Percentiles rank a stretch among this genome's conserved stretches.
These are phyloP conservation scores for Eurystomus glaucurus DNA, from an alignment of 2,797 vertebrate genomes.

Conservation along the genomic window DNA sequence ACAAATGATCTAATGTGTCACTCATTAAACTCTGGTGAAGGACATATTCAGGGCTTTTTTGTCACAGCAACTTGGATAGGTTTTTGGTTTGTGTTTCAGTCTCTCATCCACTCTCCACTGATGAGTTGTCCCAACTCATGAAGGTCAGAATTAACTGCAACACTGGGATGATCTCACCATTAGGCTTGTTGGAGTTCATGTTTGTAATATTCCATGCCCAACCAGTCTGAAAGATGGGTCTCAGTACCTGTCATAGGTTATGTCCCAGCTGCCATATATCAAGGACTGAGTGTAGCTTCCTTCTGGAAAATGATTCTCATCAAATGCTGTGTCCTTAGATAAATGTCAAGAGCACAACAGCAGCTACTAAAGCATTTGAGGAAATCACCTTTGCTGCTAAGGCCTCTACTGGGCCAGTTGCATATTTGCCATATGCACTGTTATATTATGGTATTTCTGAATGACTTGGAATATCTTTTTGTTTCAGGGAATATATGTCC, in stretches of 20 bases:
- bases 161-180: not conserved
- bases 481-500: slow-evolving; percentile 88
- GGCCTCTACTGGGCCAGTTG: not conserved
- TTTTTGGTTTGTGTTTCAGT: slow-evolving; percentile 1
- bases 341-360: not conserved
- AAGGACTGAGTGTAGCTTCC: not conserved
- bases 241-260: not conserved
- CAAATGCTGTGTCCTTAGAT: not conserved
- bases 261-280: not conserved
- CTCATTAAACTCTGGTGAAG: not conserved
- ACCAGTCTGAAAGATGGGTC: not conserved
- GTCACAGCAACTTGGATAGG: not conserved
- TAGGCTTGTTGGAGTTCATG: not conserved
- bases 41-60: not conserved
- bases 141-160: not conserved
- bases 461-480: slow-evolving; percentile 62
- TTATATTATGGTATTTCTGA: slow-evolving; percentile 5
- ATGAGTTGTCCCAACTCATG: not conserved
- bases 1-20: not conserved
- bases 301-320: not conserved
- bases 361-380: not conserved
- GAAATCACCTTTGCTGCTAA: not conserved
- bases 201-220: not conserved
- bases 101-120: not conserved
- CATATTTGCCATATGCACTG: not conserved